These are phyloP conservation scores for Drosophila bunnanda DNA, from an alignment of 2,888 invertebrate species.

Conservation along the genomic window DNA sequence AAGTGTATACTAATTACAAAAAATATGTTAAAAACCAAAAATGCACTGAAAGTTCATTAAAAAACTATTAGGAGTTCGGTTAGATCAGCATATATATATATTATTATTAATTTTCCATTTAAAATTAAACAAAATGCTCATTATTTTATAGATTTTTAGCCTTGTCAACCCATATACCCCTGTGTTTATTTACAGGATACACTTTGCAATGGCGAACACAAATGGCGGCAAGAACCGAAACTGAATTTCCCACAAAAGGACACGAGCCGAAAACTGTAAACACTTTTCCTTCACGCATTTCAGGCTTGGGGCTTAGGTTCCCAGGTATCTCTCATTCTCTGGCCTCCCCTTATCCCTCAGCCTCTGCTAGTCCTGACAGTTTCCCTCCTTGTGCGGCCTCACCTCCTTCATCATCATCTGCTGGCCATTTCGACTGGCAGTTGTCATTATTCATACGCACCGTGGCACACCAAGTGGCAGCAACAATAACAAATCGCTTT, in stretches of 20 bases:
- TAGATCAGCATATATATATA: not conserved
- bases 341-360: not conserved
- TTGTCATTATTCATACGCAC: slow-evolving; percentile 72
- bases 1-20: not conserved
- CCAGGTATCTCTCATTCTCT: slow-evolving; percentile 8
- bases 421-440: slow-evolving; percentile 56
- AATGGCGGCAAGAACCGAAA: slow-evolving; percentile 16
- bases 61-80: not conserved
- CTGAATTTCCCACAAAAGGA: slow-evolving; percentile 34
- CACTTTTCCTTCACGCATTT: slow-evolving; percentile 42
- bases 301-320: slow-evolving; percentile 27
- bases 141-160: not conserved
- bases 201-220: slow-evolving; percentile 2
- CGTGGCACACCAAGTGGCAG: slow-evolving; percentile 51
- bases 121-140: not conserved
- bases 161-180: not conserved
- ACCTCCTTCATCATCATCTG: slow-evolving; percentile 2
- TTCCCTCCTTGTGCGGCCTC: too few species aligned
- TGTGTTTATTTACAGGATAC: not conserved
- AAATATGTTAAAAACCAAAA: not conserved
- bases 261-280: slow-evolving; percentile 34
- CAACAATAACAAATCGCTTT: slow-evolving; percentile 64
- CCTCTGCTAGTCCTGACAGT: not conserved
- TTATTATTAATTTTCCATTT: not conserved
- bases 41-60: not conserved